Evolutionary conservation across 2,797 vertebrate species (phyloP).

Genomic region (Cossypha heuglini): DNA sequence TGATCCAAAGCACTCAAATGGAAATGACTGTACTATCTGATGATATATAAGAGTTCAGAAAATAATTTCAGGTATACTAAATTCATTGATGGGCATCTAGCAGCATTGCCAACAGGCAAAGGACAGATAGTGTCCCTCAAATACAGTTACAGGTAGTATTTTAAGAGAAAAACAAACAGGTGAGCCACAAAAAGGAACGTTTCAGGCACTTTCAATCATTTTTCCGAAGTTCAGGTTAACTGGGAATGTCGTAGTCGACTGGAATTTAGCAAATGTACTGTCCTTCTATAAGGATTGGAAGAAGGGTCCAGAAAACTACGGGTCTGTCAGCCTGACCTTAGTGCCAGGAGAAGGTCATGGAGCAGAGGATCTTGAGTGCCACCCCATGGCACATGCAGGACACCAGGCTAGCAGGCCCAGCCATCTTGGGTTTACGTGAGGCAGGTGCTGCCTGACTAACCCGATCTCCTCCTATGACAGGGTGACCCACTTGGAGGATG

Average conservation of each 20-base stretch:
- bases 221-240: neutral
- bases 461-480: neutral
- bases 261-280: neutral
- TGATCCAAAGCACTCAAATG: neutral
- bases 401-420: neutral
- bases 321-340: neutral
- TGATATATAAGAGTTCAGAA: neutral
- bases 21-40: neutral
- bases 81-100: neutral
- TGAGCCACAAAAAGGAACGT: neutral
- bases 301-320: neutral
- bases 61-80: neutral
- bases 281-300: neutral
- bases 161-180: neutral
- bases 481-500: neutral
- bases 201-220: neutral
- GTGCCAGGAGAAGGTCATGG: neutral
- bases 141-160: neutral
- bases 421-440: neutral
- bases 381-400: neutral
- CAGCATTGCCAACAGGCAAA: neutral
- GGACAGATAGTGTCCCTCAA: neutral
- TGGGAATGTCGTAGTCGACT: accelerated
- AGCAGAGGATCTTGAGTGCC: neutral
- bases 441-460: neutral